Conservation (phyloP, 2,888 invertebrate species). For the Allolobophora icterica region DNA sequence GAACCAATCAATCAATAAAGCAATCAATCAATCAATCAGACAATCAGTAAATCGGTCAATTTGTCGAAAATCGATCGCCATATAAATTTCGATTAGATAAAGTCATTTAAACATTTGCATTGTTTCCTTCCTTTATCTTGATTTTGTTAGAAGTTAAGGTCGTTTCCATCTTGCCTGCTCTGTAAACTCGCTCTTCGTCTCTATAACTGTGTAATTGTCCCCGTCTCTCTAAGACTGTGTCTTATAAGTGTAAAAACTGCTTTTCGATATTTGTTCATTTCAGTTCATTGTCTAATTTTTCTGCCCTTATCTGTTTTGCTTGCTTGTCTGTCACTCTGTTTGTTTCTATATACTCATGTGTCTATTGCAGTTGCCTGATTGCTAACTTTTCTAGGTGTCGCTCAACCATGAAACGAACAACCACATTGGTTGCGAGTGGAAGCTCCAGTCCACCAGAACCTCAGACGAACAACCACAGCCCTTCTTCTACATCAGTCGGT, state of each 20-base stretch:
- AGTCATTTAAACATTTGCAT: neutral
- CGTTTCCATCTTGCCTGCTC: too few species aligned
- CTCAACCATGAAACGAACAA: neutral
- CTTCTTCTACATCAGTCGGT: neutral
- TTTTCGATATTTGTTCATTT: neutral
- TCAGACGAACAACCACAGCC: neutral
- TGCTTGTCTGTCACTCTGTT: too few species aligned
- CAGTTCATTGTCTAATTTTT: neutral
- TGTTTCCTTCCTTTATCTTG: neutral
- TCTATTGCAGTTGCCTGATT: neutral
- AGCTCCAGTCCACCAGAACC: neutral
- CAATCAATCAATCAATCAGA: neutral
- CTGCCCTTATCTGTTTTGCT: neutral
- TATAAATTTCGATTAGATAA: neutral
- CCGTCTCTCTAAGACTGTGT: neutral
- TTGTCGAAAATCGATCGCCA: too few species aligned
- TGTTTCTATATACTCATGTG: too few species aligned
- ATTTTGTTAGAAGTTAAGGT: neutral
- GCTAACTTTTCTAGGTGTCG: neutral
- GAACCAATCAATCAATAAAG: neutral
- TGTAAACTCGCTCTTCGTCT: neutral
- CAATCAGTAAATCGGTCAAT: neutral
- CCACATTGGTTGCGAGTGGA: neutral
- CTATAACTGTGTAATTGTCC: neutral
- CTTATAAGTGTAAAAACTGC: neutral